Conservation (phyloP, 2,113 vertebrate species). For the Callipepla squamata region DNA sequence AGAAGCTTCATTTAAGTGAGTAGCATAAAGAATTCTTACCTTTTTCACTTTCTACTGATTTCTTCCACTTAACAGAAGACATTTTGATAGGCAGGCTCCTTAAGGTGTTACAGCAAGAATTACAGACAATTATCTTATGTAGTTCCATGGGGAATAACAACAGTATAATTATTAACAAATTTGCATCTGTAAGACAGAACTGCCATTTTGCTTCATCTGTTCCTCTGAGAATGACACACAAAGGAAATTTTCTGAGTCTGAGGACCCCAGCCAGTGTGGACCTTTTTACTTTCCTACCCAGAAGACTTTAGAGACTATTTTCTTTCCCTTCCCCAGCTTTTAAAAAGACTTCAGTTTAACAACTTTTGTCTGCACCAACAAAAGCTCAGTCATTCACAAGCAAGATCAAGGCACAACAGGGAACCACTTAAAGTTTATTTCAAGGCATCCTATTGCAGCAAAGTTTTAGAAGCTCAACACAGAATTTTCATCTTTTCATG, state of each 20-base stretch:
- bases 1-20: background rate
- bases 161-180: background rate
- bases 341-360: background rate
- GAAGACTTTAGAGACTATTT: background rate
- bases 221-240: background rate
- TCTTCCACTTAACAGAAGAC: background rate
- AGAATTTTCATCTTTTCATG: background rate
- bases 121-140: background rate
- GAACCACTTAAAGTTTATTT: background rate
- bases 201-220: background rate
- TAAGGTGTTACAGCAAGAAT: background rate
- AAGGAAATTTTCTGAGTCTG: background rate
- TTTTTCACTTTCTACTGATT: background rate
- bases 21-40: background rate
- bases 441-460: background rate
- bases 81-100: background rate
- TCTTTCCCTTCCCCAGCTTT: background rate
- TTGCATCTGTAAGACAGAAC: background rate
- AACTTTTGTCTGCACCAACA: slow-evolving; percentile 18
- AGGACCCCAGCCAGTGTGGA: background rate
- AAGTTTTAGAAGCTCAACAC: background rate
- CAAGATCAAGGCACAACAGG: slow-evolving; percentile 25
- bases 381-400: slow-evolving; percentile 1
- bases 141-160: background rate
- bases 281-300: background rate